Base-by-base conservation (phyloP, 92 coral and sea anemone species). In the Porites divaricata region DNA sequence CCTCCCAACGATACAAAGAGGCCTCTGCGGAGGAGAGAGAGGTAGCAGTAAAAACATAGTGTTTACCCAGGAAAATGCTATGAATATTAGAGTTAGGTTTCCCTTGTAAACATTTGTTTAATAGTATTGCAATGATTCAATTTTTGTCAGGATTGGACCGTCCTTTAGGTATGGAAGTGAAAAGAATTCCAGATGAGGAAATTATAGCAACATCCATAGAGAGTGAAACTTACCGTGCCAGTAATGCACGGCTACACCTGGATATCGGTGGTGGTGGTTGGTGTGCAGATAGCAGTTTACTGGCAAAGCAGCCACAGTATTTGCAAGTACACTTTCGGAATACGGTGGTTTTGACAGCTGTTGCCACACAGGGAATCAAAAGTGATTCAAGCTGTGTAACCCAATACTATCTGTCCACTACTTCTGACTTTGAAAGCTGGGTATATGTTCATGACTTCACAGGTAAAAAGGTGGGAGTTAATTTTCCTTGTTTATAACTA, bases 241-340 rank as follows among this genome's bases (percentile, higher is more conserved):
- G 74, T 14, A 65, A 50, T 66, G 83, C 63, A 0, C 83, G 83
- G 15, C 73, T 78, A 19, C 24, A 78, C 22, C 72, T 64, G 2
- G 15, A 22, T 25, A 65, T 66, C 9, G 83, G 73, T 15, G 83
- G 72, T 6, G 83, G 83, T 50, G 83, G 83, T 8, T 78, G 83
- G 83, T 78, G 83, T 66, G 74, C 73, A 65, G 2, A 0, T 12
- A 4, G 7, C 12, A 6, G 17, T 35, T 35, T 35, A 52, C 12
- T 48, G 3, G 19, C 22, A 15, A 64, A 78, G 52, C 17, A 8
- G 61, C 77, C 77, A 2, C 83, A 65, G 25, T 78, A 65, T 78
- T 66, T 78, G 1, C 49, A 65, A 64, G 70, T 78, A 26, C 1
- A 9, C 12, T 52, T 78, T 1, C 62, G 21, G 5, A 1, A 1